phyloP scores from a whole-genome alignment of 1,140 invertebrate species.

The Propsilocerus akamusi region DNA sequence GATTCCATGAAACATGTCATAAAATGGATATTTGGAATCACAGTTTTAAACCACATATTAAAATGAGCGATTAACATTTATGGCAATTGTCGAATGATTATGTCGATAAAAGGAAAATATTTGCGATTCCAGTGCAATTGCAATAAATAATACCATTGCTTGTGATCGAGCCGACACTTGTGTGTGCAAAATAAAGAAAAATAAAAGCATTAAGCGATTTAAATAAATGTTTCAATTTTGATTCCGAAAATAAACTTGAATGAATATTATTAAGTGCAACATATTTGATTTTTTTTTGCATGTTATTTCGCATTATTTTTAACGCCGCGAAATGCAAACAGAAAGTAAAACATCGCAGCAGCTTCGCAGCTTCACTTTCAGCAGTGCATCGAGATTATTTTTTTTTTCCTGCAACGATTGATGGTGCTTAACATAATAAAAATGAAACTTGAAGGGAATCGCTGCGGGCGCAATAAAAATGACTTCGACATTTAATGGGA shows the following conservation, averaged over 20 bases:
- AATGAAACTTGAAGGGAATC: too few relatives aligned
- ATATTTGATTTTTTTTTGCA: conserved; percentile 4
- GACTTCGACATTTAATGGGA: too few relatives aligned
- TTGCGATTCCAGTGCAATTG: background rate
- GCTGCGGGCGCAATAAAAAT: too few relatives aligned
- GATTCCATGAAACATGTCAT: background rate
- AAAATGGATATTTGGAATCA: background rate
- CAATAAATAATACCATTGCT: background rate
- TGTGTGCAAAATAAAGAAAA: background rate
- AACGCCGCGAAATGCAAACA: too few relatives aligned
- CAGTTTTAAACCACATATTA: background rate
- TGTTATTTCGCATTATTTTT: too few relatives aligned
- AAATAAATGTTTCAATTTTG: background rate
- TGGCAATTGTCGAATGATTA: background rate
- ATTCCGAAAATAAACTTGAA: background rate
- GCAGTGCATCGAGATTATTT: too few relatives aligned
- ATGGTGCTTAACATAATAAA: too few relatives aligned
- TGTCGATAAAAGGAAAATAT: background rate
- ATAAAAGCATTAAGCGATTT: background rate
- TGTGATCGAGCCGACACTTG: background rate
- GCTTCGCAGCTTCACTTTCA: too few relatives aligned
- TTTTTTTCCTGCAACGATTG: too few relatives aligned
- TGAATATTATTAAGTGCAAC: conserved; percentile 1
- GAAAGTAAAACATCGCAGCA: too few relatives aligned
- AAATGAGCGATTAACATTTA: background rate